Evolutionary conservation across 2,888 invertebrate species (phyloP).

Genomic region (Oscheius sp.): DNA sequence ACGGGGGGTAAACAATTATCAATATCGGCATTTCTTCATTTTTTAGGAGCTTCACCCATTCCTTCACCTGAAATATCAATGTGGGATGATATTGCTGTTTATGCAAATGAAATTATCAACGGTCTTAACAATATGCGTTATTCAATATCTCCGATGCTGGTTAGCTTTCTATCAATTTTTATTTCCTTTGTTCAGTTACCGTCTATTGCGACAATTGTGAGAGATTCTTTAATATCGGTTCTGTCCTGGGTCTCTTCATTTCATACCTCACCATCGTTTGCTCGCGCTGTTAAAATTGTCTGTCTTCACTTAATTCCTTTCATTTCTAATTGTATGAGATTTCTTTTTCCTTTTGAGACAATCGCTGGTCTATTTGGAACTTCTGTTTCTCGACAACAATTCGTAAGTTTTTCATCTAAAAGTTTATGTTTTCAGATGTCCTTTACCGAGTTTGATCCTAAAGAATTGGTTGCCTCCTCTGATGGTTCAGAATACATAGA

Average conservation of each 20-base stretch:
- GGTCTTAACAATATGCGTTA: conserved; percentile 65
- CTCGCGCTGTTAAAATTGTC: conserved; percentile 44
- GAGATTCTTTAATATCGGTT: conserved; percentile 49
- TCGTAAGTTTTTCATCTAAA: conserved; percentile 32
- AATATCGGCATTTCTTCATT: too few species aligned
- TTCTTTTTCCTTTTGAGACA: conserved; percentile 45
- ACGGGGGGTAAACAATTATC: too few species aligned
- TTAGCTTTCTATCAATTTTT: conserved; percentile 25
- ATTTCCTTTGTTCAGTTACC: conserved; percentile 34
- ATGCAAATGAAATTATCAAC: conserved; percentile 61
- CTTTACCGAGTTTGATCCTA: conserved; percentile 46
- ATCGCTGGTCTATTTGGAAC: conserved; percentile 46
- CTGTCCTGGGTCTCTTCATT: conserved; percentile 51
- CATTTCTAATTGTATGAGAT: conserved; percentile 42
- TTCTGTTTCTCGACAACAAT: conserved; percentile 44
- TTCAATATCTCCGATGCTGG: conserved; percentile 56
- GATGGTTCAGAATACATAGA: conserved; percentile 50
- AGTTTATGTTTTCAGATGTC: conserved; percentile 36
- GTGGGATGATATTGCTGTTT: conserved; percentile 68
- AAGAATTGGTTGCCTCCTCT: conserved; percentile 42
- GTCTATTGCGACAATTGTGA: conserved; percentile 34
- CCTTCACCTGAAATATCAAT: conserved; percentile 63
- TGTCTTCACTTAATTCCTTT: conserved; percentile 47
- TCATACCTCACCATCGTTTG: conserved; percentile 42
- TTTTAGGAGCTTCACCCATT: conserved; percentile 40